phyloP scores from a whole-genome alignment of 1,140 invertebrate species.

The Sycobia sp. region DNA sequence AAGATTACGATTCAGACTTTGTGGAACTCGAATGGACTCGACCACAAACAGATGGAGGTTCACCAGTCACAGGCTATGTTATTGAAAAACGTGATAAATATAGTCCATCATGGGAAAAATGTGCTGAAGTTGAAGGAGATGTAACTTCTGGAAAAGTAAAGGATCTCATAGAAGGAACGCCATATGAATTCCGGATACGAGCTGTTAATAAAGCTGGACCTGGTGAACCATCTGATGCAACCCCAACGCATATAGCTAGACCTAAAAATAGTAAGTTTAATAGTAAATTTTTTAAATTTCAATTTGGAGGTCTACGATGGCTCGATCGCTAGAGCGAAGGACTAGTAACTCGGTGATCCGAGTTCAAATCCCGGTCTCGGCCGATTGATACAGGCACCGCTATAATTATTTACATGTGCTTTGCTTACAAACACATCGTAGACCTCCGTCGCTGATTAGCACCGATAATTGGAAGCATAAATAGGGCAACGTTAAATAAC shows the following conservation, averaged over 20 bases:
- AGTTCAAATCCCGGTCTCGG: too few relatives aligned
- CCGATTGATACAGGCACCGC: too few relatives aligned
- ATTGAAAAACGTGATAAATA: constrained; percentile 96
- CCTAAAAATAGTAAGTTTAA: constrained; percentile 79
- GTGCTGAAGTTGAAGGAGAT: constrained; percentile 83
- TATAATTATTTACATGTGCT: too few relatives aligned
- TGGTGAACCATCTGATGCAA: constrained; percentile 87
- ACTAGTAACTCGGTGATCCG: too few relatives aligned
- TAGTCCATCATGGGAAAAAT: constrained; percentile 85
- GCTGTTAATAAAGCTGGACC: constrained; percentile 95
- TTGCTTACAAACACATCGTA: too few relatives aligned
- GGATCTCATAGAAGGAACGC: constrained; percentile 87
- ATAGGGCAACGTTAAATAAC: too few relatives aligned
- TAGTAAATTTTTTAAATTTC: constrained; percentile 12
- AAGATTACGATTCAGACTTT: constrained; percentile 90
- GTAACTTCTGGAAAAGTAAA: constrained; percentile 81
- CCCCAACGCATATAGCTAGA: constrained; percentile 85
- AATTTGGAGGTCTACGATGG: too few relatives aligned
- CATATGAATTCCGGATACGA: constrained; percentile 91
- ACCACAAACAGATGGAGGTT: constrained; percentile 85
- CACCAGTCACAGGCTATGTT: constrained; percentile 88
- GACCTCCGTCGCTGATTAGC: too few relatives aligned
- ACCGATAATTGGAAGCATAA: too few relatives aligned
- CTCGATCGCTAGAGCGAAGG: too few relatives aligned
- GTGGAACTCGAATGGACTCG: constrained; percentile 94